A percentile compares a stretch with the other conserved stretches of the same genome.
These are phyloP conservation scores for Lepeophtheirus nordmannii DNA, from an alignment of 2,888 invertebrate species.

Conservation along the genomic window DNA sequence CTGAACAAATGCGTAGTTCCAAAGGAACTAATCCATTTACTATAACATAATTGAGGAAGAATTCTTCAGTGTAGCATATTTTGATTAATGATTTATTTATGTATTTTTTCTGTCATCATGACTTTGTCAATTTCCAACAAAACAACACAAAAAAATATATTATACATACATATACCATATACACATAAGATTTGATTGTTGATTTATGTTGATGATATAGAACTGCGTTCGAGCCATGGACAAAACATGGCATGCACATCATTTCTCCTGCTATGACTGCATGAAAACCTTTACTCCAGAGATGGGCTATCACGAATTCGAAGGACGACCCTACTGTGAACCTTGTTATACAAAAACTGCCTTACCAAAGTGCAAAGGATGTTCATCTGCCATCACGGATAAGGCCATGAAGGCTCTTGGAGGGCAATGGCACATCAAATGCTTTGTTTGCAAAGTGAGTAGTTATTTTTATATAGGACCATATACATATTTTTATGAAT, in stretches of 20 bases:
- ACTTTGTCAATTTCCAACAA: too few species aligned
- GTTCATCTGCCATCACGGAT: conserved; percentile 6
- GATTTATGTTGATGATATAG: neutral
- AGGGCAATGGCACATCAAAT: conserved; percentile 16
- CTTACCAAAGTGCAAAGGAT: conserved; percentile 17
- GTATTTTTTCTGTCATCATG: too few species aligned
- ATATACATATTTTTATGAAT: neutral
- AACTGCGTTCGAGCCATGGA: conserved; percentile 22
- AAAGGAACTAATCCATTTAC: too few species aligned
- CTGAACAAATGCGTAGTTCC: too few species aligned
- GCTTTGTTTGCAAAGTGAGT: conserved; percentile 20
- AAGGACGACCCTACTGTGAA: conserved; percentile 19
- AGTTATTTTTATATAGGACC: neutral
- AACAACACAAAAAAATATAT: too few species aligned
- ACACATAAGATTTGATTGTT: neutral
- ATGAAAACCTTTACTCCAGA: neutral
- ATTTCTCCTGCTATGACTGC: conserved; percentile 19
- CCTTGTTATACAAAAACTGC: conserved; percentile 17
- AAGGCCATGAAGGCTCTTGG: conserved; percentile 18
- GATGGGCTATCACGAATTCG: conserved; percentile 13
- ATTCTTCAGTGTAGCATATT: too few species aligned
- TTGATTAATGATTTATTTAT: too few species aligned
- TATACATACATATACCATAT: neutral
- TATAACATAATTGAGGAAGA: too few species aligned
- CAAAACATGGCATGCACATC: conserved; percentile 20